Evolutionary conservation across 2,113 vertebrate genomes (phyloP).

Genomic region (Oncorhynchus tshawytscha): DNA sequence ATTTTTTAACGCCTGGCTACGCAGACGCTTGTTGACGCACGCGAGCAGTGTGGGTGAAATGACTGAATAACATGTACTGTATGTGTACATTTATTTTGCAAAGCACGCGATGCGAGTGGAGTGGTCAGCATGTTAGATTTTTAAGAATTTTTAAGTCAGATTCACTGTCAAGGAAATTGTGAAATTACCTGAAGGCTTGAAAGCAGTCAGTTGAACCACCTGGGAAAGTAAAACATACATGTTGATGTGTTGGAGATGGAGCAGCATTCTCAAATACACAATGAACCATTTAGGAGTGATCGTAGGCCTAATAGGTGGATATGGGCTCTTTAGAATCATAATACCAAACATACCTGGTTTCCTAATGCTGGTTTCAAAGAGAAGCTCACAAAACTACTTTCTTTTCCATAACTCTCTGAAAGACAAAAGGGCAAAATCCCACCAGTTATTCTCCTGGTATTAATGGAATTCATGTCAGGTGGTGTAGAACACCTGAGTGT

Average conservation of each 20-base stretch:
- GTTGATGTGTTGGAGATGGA: background rate
- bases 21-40: too few relatives aligned
- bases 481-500: too few relatives aligned
- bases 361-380: conserved; percentile 62
- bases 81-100: too few relatives aligned
- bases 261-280: background rate
- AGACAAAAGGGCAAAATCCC: conserved; percentile 26
- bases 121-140: too few relatives aligned
- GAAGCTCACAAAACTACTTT: conserved; percentile 64
- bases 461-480: too few relatives aligned
- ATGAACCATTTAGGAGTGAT: background rate
- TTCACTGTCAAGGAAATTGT: background rate
- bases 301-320: background rate
- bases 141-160: background rate
- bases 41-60: too few relatives aligned
- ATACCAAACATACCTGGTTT: conserved; percentile 66
- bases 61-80: too few relatives aligned
- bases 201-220: conserved; percentile 87
- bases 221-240: conserved; percentile 47
- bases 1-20: too few relatives aligned
- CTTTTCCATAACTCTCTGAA: conserved; percentile 74
- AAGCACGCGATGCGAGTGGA: too few relatives aligned
- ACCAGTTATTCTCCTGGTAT: background rate
- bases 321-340: background rate
- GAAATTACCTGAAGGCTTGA: conserved; percentile 85